Evolutionary conservation across 2,888 invertebrate genomes (phyloP).

Genomic region (Drosophila buzzatii): DNA sequence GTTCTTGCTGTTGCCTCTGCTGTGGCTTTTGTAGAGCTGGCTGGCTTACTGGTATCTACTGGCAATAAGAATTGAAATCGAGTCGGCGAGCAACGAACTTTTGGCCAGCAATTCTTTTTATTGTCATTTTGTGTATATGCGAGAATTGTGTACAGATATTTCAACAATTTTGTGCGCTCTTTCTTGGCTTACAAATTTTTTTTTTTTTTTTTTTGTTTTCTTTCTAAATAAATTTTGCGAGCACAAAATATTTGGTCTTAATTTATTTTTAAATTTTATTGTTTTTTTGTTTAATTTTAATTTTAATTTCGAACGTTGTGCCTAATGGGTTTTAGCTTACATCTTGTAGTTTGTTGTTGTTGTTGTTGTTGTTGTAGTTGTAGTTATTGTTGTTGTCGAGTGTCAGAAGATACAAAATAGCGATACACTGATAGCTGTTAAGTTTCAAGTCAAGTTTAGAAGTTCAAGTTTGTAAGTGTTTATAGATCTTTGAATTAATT

Average conservation of each 20-base stretch:
- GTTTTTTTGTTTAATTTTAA: slow-evolving; percentile 13
- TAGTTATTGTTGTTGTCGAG: slow-evolving; percentile 32
- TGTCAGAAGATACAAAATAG: slow-evolving; percentile 48
- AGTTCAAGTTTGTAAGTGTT: slow-evolving; percentile 28
- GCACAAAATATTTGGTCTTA: slow-evolving; percentile 56
- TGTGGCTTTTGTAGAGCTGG: slow-evolving; percentile 23
- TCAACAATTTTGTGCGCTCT: slow-evolving; percentile 26
- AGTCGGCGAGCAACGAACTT: slow-evolving; percentile 72
- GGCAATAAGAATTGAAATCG: slow-evolving; percentile 49
- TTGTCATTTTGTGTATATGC: slow-evolving; percentile 32
- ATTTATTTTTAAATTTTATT: slow-evolving; percentile 21
- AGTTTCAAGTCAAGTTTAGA: slow-evolving; percentile 22
- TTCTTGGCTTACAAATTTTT: slow-evolving; percentile 24
- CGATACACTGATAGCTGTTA: slow-evolving; percentile 42
- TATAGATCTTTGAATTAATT: slow-evolving; percentile 21
- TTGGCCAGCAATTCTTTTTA: slow-evolving; percentile 54
- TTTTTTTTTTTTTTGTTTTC: not conserved
- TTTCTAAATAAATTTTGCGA: slow-evolving; percentile 24
- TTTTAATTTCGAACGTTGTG: slow-evolving; percentile 3
- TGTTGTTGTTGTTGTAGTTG: slow-evolving; percentile 27
- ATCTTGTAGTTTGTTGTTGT: slow-evolving; percentile 49
- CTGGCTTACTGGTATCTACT: slow-evolving; percentile 35
- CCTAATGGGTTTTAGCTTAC: slow-evolving; percentile 59
- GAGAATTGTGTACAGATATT: slow-evolving; percentile 35
- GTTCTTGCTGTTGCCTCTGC: slow-evolving; percentile 35